Conservation (phyloP, 2,797 vertebrate genomes). For the Diplodus puntazzo region DNA sequence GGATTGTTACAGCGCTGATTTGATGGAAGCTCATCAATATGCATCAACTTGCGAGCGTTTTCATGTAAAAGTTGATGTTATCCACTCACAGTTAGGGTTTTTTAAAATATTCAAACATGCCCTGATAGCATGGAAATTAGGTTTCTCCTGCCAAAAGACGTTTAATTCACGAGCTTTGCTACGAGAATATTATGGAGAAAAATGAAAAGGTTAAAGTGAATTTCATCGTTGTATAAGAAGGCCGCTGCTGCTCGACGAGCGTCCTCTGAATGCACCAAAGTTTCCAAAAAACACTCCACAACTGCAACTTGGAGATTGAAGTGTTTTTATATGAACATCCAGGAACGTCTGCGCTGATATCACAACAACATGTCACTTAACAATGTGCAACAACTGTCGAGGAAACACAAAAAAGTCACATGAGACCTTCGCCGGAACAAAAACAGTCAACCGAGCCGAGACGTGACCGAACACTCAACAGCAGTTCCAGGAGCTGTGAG, state of each 20-base stretch:
- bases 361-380: neutral
- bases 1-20: neutral
- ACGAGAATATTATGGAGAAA: slow-evolving; percentile 4
- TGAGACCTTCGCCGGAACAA: too few relatives aligned
- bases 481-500: too few relatives aligned
- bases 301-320: neutral
- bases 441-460: too few relatives aligned
- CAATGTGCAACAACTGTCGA: too few relatives aligned
- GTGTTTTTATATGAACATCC: too few relatives aligned
- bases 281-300: neutral
- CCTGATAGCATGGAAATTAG: slow-evolving; percentile 1
- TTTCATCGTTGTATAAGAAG: slow-evolving; percentile 11
- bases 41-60: neutral
- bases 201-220: slow-evolving; percentile 33
- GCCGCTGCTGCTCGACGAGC: neutral
- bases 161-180: slow-evolving; percentile 38
- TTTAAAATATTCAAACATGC: slow-evolving; percentile 4
- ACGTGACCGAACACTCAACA: too few relatives aligned
- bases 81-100: neutral
- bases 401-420: too few relatives aligned
- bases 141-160: neutral
- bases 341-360: neutral
- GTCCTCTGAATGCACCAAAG: slow-evolving; percentile 4
- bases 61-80: neutral
- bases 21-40: neutral